Conservation (phyloP, 2,797 vertebrate genomes). For the Lophotriccus pileatus region DNA sequence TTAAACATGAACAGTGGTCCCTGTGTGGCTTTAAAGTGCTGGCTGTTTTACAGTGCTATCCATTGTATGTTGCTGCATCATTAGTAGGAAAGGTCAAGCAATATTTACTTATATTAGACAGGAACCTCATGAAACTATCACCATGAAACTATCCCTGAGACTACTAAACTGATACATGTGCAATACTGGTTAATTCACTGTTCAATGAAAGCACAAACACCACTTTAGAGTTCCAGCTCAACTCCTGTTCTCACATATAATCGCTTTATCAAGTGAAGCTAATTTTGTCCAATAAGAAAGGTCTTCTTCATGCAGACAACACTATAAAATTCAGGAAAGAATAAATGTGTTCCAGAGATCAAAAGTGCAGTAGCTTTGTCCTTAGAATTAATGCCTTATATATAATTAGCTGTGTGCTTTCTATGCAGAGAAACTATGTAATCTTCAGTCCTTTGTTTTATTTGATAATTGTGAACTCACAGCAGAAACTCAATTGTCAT, state of each 20-base stretch:
- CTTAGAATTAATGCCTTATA: neutral
- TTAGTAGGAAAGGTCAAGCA: slow-evolving; percentile 33
- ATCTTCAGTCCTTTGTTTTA: neutral
- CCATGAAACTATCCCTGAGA: neutral
- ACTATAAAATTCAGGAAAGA: neutral
- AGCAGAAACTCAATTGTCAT: neutral
- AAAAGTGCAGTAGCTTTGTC: neutral
- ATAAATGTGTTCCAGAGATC: neutral
- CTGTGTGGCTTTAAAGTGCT: neutral
- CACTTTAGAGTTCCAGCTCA: neutral
- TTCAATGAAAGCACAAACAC: neutral
- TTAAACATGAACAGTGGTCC: neutral
- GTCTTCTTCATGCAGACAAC: neutral
- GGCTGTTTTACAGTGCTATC: neutral
- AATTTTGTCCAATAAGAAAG: neutral
- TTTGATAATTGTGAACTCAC: neutral
- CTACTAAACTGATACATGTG: neutral
- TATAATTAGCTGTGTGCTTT: neutral
- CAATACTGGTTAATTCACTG: neutral
- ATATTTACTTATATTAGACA: slow-evolving; percentile 37
- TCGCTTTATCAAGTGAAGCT: neutral
- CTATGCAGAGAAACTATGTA: neutral
- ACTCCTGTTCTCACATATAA: neutral
- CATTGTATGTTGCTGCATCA: neutral
- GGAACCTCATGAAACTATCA: slow-evolving; percentile 8